Evolutionary conservation across 92 coral and sea anemone genomes (phyloP).

Genomic region (Epizoanthus stellaris): DNA sequence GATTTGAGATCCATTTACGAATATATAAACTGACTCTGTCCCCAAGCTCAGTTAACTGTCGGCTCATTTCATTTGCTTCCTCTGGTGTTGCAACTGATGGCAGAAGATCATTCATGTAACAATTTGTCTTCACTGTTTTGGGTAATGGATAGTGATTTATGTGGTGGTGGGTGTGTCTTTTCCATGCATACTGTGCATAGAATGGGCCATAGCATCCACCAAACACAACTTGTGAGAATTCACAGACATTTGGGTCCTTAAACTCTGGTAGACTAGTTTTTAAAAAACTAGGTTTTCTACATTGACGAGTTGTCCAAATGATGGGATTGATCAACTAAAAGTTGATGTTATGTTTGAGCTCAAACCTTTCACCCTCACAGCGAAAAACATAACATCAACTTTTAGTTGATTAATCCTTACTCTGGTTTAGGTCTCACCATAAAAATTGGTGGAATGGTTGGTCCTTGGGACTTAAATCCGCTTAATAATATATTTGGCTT

Average conservation of each 20-base stretch:
- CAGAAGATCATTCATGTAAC: slow-evolving; percentile 73
- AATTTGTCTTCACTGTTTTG: slow-evolving; percentile 47
- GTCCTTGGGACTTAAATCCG: neutral
- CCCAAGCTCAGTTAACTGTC: slow-evolving; percentile 60
- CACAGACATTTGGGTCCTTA: slow-evolving; percentile 52
- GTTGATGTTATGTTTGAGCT: too few relatives aligned
- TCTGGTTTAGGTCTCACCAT: too few relatives aligned
- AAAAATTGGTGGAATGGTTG: too few relatives aligned
- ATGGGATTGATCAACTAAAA: too few relatives aligned
- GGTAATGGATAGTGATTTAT: slow-evolving; percentile 4
- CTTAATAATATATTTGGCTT: slow-evolving; percentile 53
- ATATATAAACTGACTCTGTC: slow-evolving; percentile 64
- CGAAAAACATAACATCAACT: too few relatives aligned
- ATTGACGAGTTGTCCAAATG: too few relatives aligned
- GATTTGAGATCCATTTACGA: slow-evolving; percentile 63
- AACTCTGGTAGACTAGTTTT: too few relatives aligned
- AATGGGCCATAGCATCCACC: slow-evolving; percentile 76
- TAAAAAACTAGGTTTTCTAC: too few relatives aligned
- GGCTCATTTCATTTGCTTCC: slow-evolving; percentile 55
- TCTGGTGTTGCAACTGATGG: slow-evolving; percentile 54
- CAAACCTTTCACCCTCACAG: too few relatives aligned
- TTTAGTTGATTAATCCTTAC: too few relatives aligned
- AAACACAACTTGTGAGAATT: slow-evolving; percentile 61
- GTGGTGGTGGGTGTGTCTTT: neutral
- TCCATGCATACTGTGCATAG: slow-evolving; percentile 47